Base-by-base conservation (phyloP, 2,888 invertebrate genomes). In the Mythimna albipuncta region DNA sequence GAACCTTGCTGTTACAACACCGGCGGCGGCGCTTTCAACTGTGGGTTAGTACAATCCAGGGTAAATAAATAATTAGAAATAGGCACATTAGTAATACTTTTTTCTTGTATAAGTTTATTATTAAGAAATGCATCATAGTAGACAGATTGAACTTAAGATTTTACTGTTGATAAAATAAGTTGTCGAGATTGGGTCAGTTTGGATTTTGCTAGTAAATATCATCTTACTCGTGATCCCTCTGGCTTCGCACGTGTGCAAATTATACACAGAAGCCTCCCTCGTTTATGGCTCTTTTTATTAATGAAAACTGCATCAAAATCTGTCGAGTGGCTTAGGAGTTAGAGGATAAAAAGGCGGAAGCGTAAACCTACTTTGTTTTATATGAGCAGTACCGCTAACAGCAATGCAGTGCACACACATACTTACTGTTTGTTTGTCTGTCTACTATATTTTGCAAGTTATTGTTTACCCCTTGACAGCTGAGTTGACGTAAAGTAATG, bases 11-110 rank as follows among this genome's bases (percentile, higher is more conserved):
- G 68, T 69, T 64, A 68, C 58, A 59, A 84, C 69, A 74, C 74
- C 70, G 72, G 72, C 79, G 73, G 77, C 70, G 72, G 73, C 79
- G 73, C 78, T 71, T 68, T 73, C 62, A 78, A 72, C 72, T 69
- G 75, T 79, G 74, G 72, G 72, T 83, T 85, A 83, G 75, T 82
- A 57, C 32, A 82, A 79, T 87, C 88, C 81, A 85, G 88, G 87
- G 79, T 78, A 82, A 74, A 87, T 77, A 76, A 47, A 67, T 69
- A 73, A 75, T 47, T 74, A 75, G 47, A 71, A 47, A 69, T 70
- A 66, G 63, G 64, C 54, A 64, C 64, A 82, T 41, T 78, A 61
- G 65, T 41, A 26, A 59, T 66, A 44, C 52, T 79, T 62, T 38
- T 80, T 54, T 80, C 35, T 63, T 54, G 44, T 47, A 16, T 62